A percentile compares a stretch with the other conserved stretches of the same genome.
Evolutionary conservation across 2,797 vertebrate species (phyloP).

Genomic region (Pteronotus mesoamericanus): DNA sequence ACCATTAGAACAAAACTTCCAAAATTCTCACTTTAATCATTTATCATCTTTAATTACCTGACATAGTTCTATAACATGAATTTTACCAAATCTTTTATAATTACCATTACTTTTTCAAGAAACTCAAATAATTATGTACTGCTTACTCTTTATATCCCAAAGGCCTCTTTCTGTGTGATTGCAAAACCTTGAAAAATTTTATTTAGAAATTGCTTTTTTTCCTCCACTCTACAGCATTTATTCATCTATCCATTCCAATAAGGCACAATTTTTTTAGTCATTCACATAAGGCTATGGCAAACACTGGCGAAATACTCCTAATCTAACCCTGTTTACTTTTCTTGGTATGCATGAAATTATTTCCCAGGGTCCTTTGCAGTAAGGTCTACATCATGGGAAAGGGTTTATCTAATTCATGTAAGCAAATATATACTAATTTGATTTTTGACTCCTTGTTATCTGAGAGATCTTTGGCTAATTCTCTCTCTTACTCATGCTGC

Average conservation of each 20-base stretch:
- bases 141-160: background rate
- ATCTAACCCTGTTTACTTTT: background rate
- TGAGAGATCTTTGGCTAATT: background rate
- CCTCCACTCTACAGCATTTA: background rate
- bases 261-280: background rate
- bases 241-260: background rate
- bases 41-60: background rate
- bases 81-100: background rate
- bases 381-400: background rate
- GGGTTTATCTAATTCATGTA: background rate
- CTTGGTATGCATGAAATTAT: background rate
- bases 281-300: fast-evolving
- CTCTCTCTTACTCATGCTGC: background rate
- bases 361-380: background rate
- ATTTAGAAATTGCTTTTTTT: background rate
- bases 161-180: background rate
- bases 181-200: background rate
- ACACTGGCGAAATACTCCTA: background rate
- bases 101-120: background rate
- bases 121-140: background rate
- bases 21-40: background rate
- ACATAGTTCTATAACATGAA: background rate
- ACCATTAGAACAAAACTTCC: background rate
- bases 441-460: background rate
- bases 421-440: background rate